Conservation (phyloP, 2,113 vertebrate genomes). For the Genyomyrus donnyi region DNA sequence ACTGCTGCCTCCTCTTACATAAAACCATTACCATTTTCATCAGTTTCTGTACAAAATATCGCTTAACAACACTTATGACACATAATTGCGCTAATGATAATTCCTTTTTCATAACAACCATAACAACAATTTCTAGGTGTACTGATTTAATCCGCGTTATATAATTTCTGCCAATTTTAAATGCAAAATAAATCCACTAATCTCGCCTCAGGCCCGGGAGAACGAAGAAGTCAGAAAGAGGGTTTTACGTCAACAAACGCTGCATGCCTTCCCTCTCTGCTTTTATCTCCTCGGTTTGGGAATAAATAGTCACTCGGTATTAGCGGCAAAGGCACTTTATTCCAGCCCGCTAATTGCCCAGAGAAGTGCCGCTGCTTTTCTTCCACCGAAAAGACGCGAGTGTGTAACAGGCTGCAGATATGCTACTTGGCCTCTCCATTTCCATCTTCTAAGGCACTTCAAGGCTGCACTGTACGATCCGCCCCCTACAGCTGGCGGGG, state of each 20-base stretch:
- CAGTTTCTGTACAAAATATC: neutral
- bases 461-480: neutral
- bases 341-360: neutral
- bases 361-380: neutral
- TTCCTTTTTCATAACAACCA: neutral
- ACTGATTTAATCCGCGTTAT: neutral
- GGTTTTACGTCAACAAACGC: constrained; percentile 9
- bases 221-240: neutral
- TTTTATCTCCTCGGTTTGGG: constrained; percentile 5
- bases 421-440: neutral
- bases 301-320: constrained; percentile 1
- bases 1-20: neutral
- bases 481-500: neutral
- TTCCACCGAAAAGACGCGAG: neutral
- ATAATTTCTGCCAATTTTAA: neutral
- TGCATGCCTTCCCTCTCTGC: neutral
- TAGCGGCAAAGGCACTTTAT: neutral
- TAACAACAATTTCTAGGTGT: neutral
- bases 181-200: neutral
- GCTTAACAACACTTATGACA: neutral
- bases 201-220: neutral
- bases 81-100: neutral
- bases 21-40: neutral
- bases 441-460: neutral
- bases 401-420: constrained; percentile 8